Conservation (phyloP, 2,797 vertebrate species). For the Darevskia nairensis region DNA sequence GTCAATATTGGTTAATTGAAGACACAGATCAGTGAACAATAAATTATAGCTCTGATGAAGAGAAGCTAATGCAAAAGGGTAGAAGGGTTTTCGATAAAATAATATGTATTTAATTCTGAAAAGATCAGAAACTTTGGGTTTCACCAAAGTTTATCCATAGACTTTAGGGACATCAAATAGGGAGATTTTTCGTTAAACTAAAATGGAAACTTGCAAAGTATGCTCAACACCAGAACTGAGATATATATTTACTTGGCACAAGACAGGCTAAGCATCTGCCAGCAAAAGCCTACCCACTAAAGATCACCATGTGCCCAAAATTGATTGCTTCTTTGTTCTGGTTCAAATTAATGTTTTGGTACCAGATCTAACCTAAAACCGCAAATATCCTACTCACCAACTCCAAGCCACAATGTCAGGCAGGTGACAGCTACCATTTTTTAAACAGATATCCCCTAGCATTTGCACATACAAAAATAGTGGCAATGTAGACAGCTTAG, state of each 20-base stretch:
- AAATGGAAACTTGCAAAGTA: constrained; percentile 7
- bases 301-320: neutral
- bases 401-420: neutral
- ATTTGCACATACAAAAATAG: neutral
- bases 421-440: neutral
- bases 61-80: constrained; percentile 30
- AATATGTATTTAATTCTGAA: neutral
- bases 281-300: neutral
- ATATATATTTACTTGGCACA: neutral
- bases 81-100: constrained; percentile 9
- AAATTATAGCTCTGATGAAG: neutral
- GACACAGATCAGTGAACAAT: constrained; percentile 1
- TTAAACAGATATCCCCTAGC: no score
- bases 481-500: no score
- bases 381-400: neutral
- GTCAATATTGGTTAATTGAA: constrained; percentile 32
- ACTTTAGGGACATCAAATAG: neutral
- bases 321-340: neutral
- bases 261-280: neutral
- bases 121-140: neutral
- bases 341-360: neutral
- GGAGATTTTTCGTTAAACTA: neutral
- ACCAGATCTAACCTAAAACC: neutral
- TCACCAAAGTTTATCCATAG: neutral
- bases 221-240: neutral